phyloP scores from a whole-genome alignment of 2,888 invertebrate species.

The Lepidocyrtoides sp. region DNA sequence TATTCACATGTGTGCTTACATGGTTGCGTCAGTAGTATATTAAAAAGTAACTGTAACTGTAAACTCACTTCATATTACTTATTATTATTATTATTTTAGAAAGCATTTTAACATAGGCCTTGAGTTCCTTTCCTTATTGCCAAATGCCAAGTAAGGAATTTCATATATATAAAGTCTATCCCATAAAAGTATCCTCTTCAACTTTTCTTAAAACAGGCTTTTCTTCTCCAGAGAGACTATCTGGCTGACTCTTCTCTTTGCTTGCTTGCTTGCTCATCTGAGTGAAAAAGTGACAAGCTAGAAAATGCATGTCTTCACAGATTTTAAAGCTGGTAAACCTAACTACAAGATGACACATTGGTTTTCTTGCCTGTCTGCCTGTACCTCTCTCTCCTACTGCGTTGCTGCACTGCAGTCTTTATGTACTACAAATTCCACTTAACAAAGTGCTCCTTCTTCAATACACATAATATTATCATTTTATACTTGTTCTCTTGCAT shows the following conservation, averaged over 20 bases:
- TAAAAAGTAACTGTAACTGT: slow-evolving; percentile 15
- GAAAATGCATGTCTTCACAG: slow-evolving; percentile 75
- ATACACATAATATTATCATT: too few species aligned
- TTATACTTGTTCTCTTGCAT: neutral
- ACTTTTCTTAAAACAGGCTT: slow-evolving; percentile 48
- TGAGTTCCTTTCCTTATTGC: neutral
- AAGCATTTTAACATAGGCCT: neutral
- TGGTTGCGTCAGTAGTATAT: neutral
- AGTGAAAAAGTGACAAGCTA: slow-evolving; percentile 78
- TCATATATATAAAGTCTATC: neutral
- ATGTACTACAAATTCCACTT: too few species aligned
- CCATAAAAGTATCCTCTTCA: slow-evolving; percentile 25
- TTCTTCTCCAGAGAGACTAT: slow-evolving; percentile 38
- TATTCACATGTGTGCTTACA: neutral
- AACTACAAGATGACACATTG: slow-evolving; percentile 72
- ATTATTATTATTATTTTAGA: slow-evolving; percentile 33
- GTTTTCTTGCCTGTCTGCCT: neutral
- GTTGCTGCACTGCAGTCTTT: slow-evolving; percentile 44
- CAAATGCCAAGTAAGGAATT: slow-evolving; percentile 45
- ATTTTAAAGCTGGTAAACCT: slow-evolving; percentile 67
- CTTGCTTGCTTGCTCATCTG: slow-evolving; percentile 69
- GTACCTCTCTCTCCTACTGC: too few species aligned
- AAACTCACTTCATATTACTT: neutral
- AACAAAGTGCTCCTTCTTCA: neutral
- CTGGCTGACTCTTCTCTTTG: slow-evolving; percentile 23